Evolutionary conservation across 2,113 vertebrate genomes (phyloP), one percentile per base, ranked within the genome.

Genomic region (Corydoras sp.): DNA sequence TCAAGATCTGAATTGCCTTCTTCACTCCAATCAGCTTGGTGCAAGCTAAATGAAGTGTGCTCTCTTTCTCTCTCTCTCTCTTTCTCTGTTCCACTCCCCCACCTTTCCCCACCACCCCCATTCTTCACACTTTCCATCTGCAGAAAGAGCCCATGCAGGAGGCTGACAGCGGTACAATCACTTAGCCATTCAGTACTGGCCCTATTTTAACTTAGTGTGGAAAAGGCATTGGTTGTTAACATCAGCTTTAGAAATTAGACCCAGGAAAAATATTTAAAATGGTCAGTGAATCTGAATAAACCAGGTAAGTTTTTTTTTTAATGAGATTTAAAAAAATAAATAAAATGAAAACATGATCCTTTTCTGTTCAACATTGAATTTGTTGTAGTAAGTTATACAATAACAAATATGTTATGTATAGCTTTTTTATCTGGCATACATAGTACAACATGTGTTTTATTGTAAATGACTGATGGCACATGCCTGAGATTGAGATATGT

Each of bases 151-250:
- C 93, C 92, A 94, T 92, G 95, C 93, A 94, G 93, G 95, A 95
- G 93, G 90, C 95, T 98, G 96, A 98, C 96, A 98, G 95, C 93
- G 95, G 92, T 93, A 98, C 95, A 98, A 98, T 98, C 96, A 97
- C 92, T 93, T 95, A 93, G 93, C 95, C 92, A 97, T 98, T 97
- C 95, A 98, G 92, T 89, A 90, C 91, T 92, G 90, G 92, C 81
- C 94, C 94, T 95, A 90, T 96, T 96, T 95, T 94, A 96, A 93
- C 95, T 94, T 92, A 92, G 89, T 92, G 91, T 90, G 93, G 92
- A 93, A 93, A 92, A 76, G 89, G 92, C 92, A 91, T 90, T 94
- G 93, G 82, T 72, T 82, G 81, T 84, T 93, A 89, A 90, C 90
- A 91, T 92, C 89, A 90, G 92, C 92, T 91, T 88, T 91, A 89